Base-by-base conservation (phyloP, 2,888 invertebrate species). In the Lycaena phlaeas region DNA sequence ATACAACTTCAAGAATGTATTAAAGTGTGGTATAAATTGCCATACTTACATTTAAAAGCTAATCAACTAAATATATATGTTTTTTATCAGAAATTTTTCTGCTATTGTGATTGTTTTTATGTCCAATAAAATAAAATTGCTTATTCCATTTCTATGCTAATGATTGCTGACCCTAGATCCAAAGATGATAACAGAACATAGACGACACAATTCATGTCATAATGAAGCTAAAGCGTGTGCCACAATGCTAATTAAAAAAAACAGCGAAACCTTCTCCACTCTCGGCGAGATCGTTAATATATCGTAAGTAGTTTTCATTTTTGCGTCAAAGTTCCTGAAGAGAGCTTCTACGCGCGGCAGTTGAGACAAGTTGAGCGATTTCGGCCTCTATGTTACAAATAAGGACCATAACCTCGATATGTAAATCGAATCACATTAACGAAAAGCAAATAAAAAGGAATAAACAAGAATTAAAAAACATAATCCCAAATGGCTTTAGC, bases 341-440 rank as follows among this genome's bases (percentile, higher is more conserved):
- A 82, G 52, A 1, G 81, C 84, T 46, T 78, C 78, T 38, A 82
- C 78, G 6, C 77, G 68, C 14, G 79, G 75, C 59, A 85, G 68
- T 65, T 85, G 85, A 4, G 77, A 75, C 42, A 86, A 54, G 67
- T 84, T 86, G 57, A 86, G 75, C 51, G 85, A 85, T 53, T 77
- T 77, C 67, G 86, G 86, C 59, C 86, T 69, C 78, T 82, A 71
- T 40, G 42, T 22, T 30, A 36, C 28, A 48, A 51, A 58, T 58
- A 61, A 56, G 54, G 51, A 64, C 70, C 69, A 61, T 52, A 65
- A 64, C 64, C 66, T 46, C 41, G 40, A 50, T 48, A 44, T 17
- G 25, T 40, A 25, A 30, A 30, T 15, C 14, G 1, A 34, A 10
- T n/a, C n/a, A n/a, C n/a, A n/a, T n/a, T n/a, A n/a, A n/a, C n/a